Conservation (phyloP, 2,888 invertebrate genomes). For the Anorthoa munda region DNA sequence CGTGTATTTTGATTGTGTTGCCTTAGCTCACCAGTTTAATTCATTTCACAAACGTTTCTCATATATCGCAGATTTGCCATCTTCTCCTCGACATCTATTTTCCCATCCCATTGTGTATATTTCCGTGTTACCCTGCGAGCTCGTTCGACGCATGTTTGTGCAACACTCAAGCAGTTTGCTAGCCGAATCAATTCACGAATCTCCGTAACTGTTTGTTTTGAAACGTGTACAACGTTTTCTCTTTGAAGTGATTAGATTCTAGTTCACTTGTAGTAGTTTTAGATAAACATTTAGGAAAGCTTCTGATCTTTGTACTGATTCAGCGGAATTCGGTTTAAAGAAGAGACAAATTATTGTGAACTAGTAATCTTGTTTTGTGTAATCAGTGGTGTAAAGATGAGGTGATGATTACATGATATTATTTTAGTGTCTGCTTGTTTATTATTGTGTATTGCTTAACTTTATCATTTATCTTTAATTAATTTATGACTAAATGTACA, state of each 20-base stretch:
- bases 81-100: not conserved
- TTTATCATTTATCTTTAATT: not conserved
- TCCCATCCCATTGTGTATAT: slow-evolving; percentile 35
- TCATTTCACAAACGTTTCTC: too few relatives aligned
- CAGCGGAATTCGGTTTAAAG: not conserved
- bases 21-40: not conserved
- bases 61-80: not conserved
- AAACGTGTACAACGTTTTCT: slow-evolving; percentile 35
- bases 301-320: slow-evolving; percentile 24
- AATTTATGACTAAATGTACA: not conserved
- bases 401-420: too few relatives aligned
- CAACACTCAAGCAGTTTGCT: slow-evolving; percentile 49
- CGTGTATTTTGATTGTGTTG: too few relatives aligned
- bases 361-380: not conserved
- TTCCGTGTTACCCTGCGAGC: slow-evolving; percentile 25
- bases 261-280: slow-evolving; percentile 7
- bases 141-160: slow-evolving; percentile 54
- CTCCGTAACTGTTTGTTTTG: slow-evolving; percentile 47
- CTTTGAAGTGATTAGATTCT: slow-evolving; percentile 45
- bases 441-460: not conserved
- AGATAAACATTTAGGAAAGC: slow-evolving; percentile 40
- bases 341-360: not conserved
- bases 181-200: slow-evolving; percentile 46
- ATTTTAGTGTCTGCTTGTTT: not conserved
- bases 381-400: not conserved